Evolutionary conservation across 2,888 invertebrate species (phyloP), one percentile per base, ranked within the genome.

Genomic region (Drosophila longiperda): DNA sequence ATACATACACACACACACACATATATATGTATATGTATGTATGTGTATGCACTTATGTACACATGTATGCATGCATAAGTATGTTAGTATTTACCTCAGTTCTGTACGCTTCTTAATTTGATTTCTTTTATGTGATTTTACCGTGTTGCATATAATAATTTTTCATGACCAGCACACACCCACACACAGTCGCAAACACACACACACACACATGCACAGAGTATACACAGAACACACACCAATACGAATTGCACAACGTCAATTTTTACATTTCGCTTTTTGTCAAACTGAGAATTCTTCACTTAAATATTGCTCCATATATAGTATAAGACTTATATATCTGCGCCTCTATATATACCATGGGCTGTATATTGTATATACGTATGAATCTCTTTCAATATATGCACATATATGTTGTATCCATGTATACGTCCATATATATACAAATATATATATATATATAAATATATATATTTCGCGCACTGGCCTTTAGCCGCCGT

Each of bases 241-340:
- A 49, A 59, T 50, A 36, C n/a, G 26, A n/a, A 67, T 70, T 57
- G 38, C 63, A 73, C 55, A 62, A 66, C 71, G 53, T 78, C 57
- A 72, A 58, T 62, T 77, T 87, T 75, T 71, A 80, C 74, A 74
- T 78, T 83, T 86, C 70, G 55, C 68, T 76, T 80, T 71, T 77
- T 71, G 68, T 75, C 71, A 81, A 83, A 70, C 62, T 63, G 48
- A 73, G 65, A 82, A 82, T 74, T 78, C 64, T 69, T 72, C 71
- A 66, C 68, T 65, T 73, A 12, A 68, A 62, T 73, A 65, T 71
- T 62, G 66, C 55, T 63, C 78, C 80, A 75, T 70, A 79, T 80
- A 75, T 60, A 82, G 76, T 75, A 82, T 75, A 73, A 53, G 36
- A 55, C 54, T 64, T 59, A 54, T 68, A 54, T 63, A 73, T 64